A percentile compares a stretch with the other conserved stretches of the same genome.
These are phyloP conservation scores for Eubasilissa splendida DNA, from an alignment of 2,888 invertebrate species.

Conservation along the genomic window DNA sequence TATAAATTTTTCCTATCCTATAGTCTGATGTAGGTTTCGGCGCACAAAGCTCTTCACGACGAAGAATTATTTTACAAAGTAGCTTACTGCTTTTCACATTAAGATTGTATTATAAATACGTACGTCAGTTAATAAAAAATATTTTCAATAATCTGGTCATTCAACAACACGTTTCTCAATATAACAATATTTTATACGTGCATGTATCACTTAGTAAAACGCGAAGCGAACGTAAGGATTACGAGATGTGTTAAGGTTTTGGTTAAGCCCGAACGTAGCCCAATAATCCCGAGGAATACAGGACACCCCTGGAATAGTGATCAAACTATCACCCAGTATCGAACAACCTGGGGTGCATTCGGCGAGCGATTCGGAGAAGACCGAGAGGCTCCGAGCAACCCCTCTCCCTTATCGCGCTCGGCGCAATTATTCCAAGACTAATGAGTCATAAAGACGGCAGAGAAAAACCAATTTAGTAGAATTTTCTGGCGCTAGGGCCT, in stretches of 20 bases:
- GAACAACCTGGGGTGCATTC: background rate
- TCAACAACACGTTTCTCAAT: no score
- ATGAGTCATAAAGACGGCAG: constrained; percentile 52
- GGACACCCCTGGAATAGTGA: background rate
- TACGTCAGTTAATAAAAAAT: no score
- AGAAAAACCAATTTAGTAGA: constrained; percentile 53
- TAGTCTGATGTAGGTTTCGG: no score
- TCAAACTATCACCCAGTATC: constrained; percentile 3
- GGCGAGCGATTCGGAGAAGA: background rate
- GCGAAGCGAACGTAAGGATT: background rate
- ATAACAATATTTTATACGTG: no score
- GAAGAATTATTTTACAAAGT: no score
- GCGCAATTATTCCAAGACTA: constrained; percentile 53
- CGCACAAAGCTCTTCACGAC: no score
- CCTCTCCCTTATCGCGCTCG: constrained; percentile 45
- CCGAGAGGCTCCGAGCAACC: constrained; percentile 1
- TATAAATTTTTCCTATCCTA: no score
- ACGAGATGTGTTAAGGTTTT: background rate
- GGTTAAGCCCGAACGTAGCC: background rate
- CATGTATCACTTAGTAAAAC: background rate
- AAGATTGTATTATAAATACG: no score
- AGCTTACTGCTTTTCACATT: no score
- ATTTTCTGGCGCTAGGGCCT: constrained; percentile 23
- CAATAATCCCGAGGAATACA: background rate
- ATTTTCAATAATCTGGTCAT: no score